Conservation (phyloP, 2,888 invertebrate species). For the Lomographa bimaculata region DNA sequence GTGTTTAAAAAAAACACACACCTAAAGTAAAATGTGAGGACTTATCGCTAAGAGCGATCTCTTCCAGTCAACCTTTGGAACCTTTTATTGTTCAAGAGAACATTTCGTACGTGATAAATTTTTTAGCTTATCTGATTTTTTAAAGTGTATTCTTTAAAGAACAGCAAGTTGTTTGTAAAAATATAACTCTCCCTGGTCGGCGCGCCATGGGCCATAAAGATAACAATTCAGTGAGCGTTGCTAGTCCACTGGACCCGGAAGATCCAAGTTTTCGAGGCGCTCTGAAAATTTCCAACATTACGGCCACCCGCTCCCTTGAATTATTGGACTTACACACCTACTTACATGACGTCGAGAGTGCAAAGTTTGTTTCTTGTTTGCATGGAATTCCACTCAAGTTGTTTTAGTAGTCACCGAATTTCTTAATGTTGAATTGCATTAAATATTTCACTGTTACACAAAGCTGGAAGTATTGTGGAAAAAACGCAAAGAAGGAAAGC, state of each 20-base stretch:
- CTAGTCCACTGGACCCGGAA: conserved; percentile 60
- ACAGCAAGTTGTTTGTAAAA: conserved; percentile 14
- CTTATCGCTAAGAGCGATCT: no score
- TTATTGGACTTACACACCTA: conserved; percentile 76
- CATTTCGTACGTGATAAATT: no score
- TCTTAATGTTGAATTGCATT: conserved; percentile 33
- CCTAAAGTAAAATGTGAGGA: no score
- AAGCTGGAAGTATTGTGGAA: conserved; percentile 9
- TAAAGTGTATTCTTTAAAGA: no score
- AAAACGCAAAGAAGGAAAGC: not conserved
- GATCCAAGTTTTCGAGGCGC: conserved; percentile 60
- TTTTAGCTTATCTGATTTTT: no score
- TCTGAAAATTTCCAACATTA: conserved; percentile 73
- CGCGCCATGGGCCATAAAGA: conserved; percentile 33
- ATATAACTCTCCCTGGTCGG: conserved; percentile 20
- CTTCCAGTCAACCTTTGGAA: no score
- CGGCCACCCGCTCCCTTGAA: conserved; percentile 72
- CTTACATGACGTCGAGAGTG: conserved; percentile 68
- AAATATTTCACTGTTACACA: conserved; percentile 26
- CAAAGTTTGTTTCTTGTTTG: conserved; percentile 73
- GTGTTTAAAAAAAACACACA: no score
- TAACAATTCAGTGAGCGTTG: conserved; percentile 52
- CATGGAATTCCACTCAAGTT: conserved; percentile 57
- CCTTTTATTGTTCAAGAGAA: no score
- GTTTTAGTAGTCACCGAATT: conserved; percentile 43